Evolutionary conservation across 2,888 invertebrate species (phyloP), one percentile per base, ranked within the genome.

Genomic region (Sinelater perroti): DNA sequence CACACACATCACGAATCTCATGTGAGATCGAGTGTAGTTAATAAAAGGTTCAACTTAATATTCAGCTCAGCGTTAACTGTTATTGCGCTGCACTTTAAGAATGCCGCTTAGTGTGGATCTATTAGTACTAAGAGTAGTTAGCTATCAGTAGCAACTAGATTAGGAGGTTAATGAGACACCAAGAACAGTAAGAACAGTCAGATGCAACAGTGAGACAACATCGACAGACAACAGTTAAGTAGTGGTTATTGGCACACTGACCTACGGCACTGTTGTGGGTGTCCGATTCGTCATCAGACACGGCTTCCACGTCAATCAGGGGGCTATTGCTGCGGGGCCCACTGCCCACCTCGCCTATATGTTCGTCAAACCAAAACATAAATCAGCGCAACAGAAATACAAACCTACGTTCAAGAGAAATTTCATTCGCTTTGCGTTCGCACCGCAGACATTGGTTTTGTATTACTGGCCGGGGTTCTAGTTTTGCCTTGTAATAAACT

Each of bases 231-330:
- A 75, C 73, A 75, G 67, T 61, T 55, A 66, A 60, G 42, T 52
- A 61, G 38, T 62, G 45, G 56, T 45, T 56, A 59, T 36, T 66
- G 67, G 67, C 67, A 70, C 72, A 86, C 86, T 85, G 85, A 86
- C 86, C 86, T 86, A 83, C 81, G 70, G 75, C 73, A 70, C 75
- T 75, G 72, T 74, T 72, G 72, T 72, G 72, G 69, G 75, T 75
- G 72, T 81, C 81, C 68, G 78, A 77, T 71, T 82, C 81, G 72
- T 83, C 81, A 74, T 85, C 84, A 66, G 85, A 85, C 67, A 85
- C 82, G 70, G 83, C 83, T 79, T 86, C 86, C 75, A 86, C 86
- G 79, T 86, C 86, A 74, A 86, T 85, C 78, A 86, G 82, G 72
- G 87, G 86, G 79, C 85, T 85, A 75, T 78, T 78, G 74, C 80